Percentiles rank a stretch among this genome's conserved stretches.
Conservation (phyloP, 2,797 vertebrate species). For the Sebastiscus albofasciatus region DNA sequence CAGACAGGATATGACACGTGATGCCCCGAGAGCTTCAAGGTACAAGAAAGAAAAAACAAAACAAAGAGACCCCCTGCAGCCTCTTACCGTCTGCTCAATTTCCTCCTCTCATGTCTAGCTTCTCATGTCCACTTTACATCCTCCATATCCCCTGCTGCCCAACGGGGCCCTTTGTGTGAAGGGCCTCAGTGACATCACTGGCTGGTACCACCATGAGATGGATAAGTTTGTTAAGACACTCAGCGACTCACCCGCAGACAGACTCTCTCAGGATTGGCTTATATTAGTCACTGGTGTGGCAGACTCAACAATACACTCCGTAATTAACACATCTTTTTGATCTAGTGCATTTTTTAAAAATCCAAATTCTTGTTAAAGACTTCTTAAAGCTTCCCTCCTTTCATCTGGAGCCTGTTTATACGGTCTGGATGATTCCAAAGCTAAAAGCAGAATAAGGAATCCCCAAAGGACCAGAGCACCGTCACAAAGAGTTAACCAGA, state of each 20-base stretch:
- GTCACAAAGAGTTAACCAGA: conserved; percentile 46
- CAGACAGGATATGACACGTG: conserved; percentile 74
- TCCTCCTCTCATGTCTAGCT: conserved; percentile 56
- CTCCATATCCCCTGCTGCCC: conserved; percentile 37
- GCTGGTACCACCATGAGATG: conserved; percentile 58
- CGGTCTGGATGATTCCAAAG: conserved; percentile 27
- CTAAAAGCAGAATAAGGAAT: conserved; percentile 37
- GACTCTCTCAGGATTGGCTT: conserved; percentile 38
- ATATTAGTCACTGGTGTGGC: conserved; percentile 74
- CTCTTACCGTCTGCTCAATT: conserved; percentile 52
- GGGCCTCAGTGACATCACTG: conserved; percentile 72
- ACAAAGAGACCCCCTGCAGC: conserved; percentile 11
- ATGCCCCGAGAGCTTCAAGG: conserved; percentile 54
- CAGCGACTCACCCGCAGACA: conserved; percentile 50
- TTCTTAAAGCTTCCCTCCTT: conserved; percentile 33
- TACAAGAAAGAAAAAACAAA: conserved; percentile 9
- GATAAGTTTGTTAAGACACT: conserved; percentile 53
- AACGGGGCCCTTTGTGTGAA: conserved; percentile 34
- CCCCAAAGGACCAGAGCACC: conserved; percentile 13
- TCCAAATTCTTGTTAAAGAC: conserved; percentile 45
- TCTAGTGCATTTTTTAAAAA: conserved; percentile 1
- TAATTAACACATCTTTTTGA: conserved; percentile 52
- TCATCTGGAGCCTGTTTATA: conserved; percentile 45
- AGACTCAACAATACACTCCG: conserved; percentile 69
- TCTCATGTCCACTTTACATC: conserved; percentile 61